Conservation (phyloP, 2,888 invertebrate species). For the Holacanthella duospinosa region DNA sequence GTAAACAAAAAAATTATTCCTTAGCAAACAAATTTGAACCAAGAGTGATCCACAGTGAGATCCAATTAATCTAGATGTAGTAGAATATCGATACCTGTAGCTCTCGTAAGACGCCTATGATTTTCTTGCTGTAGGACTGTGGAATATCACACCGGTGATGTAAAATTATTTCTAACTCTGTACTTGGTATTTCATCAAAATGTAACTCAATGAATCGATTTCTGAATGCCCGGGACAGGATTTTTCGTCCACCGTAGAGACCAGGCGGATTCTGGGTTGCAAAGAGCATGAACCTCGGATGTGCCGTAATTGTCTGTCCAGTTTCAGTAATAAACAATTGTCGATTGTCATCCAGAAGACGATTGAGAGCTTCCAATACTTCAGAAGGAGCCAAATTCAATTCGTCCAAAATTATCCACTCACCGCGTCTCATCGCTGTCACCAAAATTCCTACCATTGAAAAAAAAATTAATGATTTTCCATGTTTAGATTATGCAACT, state of each 20-base stretch:
- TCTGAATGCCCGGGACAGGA: constrained; percentile 90
- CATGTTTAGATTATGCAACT: no score
- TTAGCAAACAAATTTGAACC: background rate
- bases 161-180: constrained; percentile 77
- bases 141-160: constrained; percentile 81
- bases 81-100: no score
- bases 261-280: constrained; percentile 99
- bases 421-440: constrained; percentile 91
- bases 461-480: background rate
- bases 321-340: constrained; percentile 96
- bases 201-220: constrained; percentile 96
- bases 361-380: constrained; percentile 91
- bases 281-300: constrained; percentile 90
- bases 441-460: constrained; percentile 61
- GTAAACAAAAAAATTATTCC: background rate
- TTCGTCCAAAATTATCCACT: constrained; percentile 98
- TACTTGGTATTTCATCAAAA: constrained; percentile 84
- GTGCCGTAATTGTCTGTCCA: constrained; percentile 81
- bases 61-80: no score
- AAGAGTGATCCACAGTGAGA: background rate
- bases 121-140: constrained; percentile 72
- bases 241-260: constrained; percentile 89
- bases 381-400: constrained; percentile 96
- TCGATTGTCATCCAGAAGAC: constrained; percentile 95
- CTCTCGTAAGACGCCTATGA: constrained; percentile 83